Percentiles rank a stretch among this genome's conserved stretches.
phyloP scores from a whole-genome alignment of 2,797 vertebrate species.

The Anniella stebbinsi region DNA sequence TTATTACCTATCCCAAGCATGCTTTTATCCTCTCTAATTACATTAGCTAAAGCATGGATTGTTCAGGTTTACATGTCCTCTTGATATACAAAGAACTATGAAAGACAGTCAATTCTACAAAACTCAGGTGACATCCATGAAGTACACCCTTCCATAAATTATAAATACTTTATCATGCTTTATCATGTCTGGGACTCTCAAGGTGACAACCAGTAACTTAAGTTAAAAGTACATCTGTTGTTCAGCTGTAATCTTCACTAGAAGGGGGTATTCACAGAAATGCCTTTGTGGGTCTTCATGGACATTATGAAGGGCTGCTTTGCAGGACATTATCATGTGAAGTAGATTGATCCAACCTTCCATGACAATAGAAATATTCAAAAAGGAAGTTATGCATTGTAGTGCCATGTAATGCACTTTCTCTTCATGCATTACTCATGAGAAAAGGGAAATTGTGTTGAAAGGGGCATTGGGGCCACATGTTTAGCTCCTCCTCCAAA shows the following conservation, averaged over 20 bases:
- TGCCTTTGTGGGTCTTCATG: neutral
- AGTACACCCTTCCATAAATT: neutral
- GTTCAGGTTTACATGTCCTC: neutral
- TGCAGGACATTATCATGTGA: no score
- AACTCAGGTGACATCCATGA: neutral
- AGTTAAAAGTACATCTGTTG: neutral
- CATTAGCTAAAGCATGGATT: rapidly evolving
- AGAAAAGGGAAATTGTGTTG: no score
- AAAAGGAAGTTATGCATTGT: neutral
- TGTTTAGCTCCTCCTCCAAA: no score
- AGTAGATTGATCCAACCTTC: neutral
- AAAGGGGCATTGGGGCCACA: no score
- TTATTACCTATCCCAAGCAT: no score
- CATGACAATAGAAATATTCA: neutral
- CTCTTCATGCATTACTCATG: no score
- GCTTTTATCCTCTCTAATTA: no score
- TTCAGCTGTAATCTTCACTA: neutral
- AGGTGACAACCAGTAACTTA: neutral
- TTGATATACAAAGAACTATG: neutral
- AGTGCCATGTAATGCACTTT: no score
- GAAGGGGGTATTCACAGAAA: neutral
- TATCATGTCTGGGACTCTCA: neutral
- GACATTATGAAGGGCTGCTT: neutral
- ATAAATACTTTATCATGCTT: neutral
- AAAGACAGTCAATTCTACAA: neutral